Evolutionary conservation across 1,140 invertebrate genomes (phyloP).

Genomic region (Andrena cerasifolii): DNA sequence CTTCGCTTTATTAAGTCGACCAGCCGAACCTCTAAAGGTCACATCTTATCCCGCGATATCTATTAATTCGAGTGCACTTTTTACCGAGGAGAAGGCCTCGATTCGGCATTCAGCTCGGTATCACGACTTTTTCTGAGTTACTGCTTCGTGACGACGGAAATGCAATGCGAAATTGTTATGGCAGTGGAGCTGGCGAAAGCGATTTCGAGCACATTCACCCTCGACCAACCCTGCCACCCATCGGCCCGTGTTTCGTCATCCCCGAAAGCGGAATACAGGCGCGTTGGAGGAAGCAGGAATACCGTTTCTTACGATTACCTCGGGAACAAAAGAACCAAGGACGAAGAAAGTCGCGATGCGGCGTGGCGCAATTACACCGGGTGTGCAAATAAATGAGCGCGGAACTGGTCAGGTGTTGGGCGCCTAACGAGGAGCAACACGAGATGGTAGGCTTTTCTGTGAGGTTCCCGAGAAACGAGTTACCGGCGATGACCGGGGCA

Average conservation of each 20-base stretch:
- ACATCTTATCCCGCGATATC: slow-evolving; percentile 53
- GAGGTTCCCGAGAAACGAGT: slow-evolving; percentile 20
- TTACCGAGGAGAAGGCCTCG: background rate
- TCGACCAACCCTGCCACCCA: too few species aligned
- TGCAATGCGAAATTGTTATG: background rate
- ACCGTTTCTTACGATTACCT: background rate
- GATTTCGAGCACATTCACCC: too few species aligned
- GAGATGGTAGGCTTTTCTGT: slow-evolving; percentile 50
- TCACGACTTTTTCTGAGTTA: background rate
- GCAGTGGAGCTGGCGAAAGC: background rate
- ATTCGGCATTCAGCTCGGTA: background rate
- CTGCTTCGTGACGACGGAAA: background rate
- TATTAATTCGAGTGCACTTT: slow-evolving; percentile 27
- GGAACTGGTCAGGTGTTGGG: slow-evolving; percentile 48
- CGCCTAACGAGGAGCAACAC: slow-evolving; percentile 62
- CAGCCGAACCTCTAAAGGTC: slow-evolving; percentile 51
- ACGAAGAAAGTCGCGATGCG: slow-evolving; percentile 38
- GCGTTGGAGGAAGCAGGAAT: background rate
- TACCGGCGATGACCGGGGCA: slow-evolving; percentile 53
- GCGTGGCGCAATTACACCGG: slow-evolving; percentile 30
- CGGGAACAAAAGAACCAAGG: too few species aligned
- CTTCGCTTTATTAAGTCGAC: slow-evolving; percentile 57
- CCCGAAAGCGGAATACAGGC: too few species aligned
- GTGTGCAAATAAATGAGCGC: slow-evolving; percentile 43
- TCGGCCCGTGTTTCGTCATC: too few species aligned